Evolutionary conservation across 2,888 invertebrate species (phyloP), one percentile per base, ranked within the genome.

Genomic region (Cheilosia vulpina): DNA sequence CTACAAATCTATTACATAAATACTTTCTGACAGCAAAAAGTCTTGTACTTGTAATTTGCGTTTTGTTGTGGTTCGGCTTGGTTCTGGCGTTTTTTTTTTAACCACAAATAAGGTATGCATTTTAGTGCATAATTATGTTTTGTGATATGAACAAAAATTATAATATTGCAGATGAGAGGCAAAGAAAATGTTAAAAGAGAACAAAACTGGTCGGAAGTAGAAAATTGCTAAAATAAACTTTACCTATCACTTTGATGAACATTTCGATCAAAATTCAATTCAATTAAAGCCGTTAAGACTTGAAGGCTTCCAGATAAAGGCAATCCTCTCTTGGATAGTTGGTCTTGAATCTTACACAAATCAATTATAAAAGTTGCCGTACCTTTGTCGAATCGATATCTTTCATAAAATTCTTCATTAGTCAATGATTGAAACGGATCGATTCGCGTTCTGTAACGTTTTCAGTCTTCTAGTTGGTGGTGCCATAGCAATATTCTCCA

Each of bases 211-310:
- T 21, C 21, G 21, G 21, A 21, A 21, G 21, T 2, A 21, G 21
- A 21, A 21, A 21, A 43, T 47, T 47, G 9, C 7, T 21, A 0
- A 2, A 0, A 4, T 47, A 21, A 45, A 17, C 17, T 45, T 45
- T 6, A 38, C 21, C 45, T n/a, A 27, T 45, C 9, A 60, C 9
- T 2, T 45, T 27, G 63, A 17, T 47, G 63, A 2, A 19, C 13
- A 47, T 63, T 47, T 63, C 31, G 45, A 17, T 47, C 45, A 24
- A 24, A 60, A 45, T n/a, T n/a, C n/a, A 62, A 43, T 21, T 15
- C n/a, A n/a, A n/a, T 58, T 0, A 58, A 15, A 4, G 41, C 41
- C 21, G 21, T 41, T 41, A 19, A 41, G 6, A 58, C 58, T 58
- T 58, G 9, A 7, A 19, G 21, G 58, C 21, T 41, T 41, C 21